These are phyloP conservation scores for Mythimna albipuncta DNA, from an alignment of 2,888 invertebrate genomes.

Conservation along the genomic window DNA sequence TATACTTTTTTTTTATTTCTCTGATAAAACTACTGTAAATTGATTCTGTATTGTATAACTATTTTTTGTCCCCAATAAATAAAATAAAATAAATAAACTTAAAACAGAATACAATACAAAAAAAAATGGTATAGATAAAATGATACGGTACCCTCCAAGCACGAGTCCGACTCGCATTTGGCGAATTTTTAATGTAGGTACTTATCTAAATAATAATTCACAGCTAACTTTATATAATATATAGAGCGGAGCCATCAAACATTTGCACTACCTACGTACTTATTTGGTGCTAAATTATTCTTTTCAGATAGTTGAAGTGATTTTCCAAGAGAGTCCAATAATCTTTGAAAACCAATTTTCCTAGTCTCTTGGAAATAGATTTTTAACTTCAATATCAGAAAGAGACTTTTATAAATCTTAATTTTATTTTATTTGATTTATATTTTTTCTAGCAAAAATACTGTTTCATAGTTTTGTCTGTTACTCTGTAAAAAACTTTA, in stretches of 20 bases:
- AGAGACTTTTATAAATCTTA: not conserved
- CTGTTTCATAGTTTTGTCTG: not conserved
- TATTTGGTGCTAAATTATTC: not conserved
- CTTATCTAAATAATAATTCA: slow-evolving; percentile 33
- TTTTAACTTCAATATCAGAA: slow-evolving; percentile 2
- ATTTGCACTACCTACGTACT: not conserved
- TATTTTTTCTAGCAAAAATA: not conserved
- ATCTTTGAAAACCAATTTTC: not conserved
- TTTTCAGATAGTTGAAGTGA: not conserved
- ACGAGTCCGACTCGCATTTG: too few species aligned
- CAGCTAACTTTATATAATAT: slow-evolving; percentile 5
- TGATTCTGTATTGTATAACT: too few species aligned
- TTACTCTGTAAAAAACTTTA: not conserved
- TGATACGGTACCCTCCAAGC: too few species aligned
- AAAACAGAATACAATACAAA: too few species aligned
- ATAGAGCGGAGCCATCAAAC: not conserved
- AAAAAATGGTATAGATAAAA: too few species aligned
- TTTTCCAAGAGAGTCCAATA: not conserved
- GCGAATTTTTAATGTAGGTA: not conserved
- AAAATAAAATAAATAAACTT: too few species aligned
- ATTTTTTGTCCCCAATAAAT: too few species aligned
- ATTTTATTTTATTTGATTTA: not conserved
- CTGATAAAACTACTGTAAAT: too few species aligned
- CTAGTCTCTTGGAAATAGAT: not conserved
- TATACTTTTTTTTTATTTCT: too few species aligned